Conservation (phyloP, 2,888 invertebrate genomes). For the Ophion obscuratus region DNA sequence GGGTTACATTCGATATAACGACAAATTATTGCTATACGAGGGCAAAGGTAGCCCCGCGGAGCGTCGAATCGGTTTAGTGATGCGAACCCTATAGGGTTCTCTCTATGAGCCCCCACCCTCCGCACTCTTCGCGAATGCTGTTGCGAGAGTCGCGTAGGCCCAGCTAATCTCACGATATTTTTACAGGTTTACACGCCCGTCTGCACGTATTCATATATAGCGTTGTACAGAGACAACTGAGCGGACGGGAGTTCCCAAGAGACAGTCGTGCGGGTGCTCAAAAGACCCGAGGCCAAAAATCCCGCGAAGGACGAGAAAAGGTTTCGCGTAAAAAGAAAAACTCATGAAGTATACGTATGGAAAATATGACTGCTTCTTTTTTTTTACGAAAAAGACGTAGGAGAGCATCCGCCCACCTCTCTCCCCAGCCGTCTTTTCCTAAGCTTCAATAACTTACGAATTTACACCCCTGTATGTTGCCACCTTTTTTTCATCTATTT, state of each 20-base stretch:
- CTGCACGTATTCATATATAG: not conserved
- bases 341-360: not conserved
- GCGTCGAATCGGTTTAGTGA: conserved; percentile 30
- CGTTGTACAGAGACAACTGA: not conserved
- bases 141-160: conserved; percentile 71
- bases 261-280: not conserved
- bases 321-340: not conserved
- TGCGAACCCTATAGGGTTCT: not conserved
- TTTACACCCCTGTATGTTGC: not conserved
- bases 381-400: not conserved
- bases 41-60: conserved; percentile 76
- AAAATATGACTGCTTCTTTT: not conserved
- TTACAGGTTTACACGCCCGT: conserved; percentile 81
- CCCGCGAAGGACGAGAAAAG: not conserved
- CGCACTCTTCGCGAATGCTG: not conserved
- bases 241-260: not conserved
- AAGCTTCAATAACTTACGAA: not conserved
- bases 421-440: not conserved
- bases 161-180: conserved; percentile 83
- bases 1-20: conserved; percentile 81
- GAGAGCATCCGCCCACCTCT: not conserved
- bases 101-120: not conserved
- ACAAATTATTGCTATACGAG: conserved; percentile 84
- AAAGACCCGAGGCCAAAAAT: not conserved
- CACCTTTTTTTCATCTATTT: not conserved